phyloP scores from a whole-genome alignment of 2,888 invertebrate genomes.

The Tetheella fluctuosa region DNA sequence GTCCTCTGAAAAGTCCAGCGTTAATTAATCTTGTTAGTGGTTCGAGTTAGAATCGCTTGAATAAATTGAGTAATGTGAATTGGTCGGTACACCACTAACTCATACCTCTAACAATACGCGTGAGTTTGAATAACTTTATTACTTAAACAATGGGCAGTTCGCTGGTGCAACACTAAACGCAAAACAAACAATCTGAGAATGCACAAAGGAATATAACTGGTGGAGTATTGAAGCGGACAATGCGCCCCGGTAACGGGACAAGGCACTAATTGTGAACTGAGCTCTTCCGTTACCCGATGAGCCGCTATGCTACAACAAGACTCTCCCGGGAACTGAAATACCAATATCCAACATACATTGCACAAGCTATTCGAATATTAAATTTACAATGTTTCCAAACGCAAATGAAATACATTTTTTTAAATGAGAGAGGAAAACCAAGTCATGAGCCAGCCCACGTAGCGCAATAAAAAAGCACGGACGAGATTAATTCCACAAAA shows the following conservation, averaged over 20 bases:
- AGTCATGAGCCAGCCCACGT: slow-evolving; percentile 19
- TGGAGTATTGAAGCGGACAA: slow-evolving; percentile 73
- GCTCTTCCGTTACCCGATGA: slow-evolving; percentile 70
- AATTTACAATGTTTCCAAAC: neutral
- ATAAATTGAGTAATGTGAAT: slow-evolving; percentile 1
- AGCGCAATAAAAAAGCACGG: slow-evolving; percentile 38
- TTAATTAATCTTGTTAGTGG: neutral
- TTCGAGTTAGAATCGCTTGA: neutral
- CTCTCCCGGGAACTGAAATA: slow-evolving; percentile 47
- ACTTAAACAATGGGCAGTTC: slow-evolving; percentile 50
- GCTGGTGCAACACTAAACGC: slow-evolving; percentile 54
- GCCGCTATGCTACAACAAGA: slow-evolving; percentile 30
- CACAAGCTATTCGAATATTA: neutral
- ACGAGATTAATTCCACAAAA: slow-evolving; percentile 52
- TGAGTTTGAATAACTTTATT: slow-evolving; percentile 35
- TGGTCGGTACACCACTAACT: slow-evolving; percentile 11
- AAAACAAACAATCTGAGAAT: slow-evolving; percentile 68
- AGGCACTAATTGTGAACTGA: slow-evolving; percentile 76
- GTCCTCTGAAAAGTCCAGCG: slow-evolving; percentile 7
- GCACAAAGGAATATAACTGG: slow-evolving; percentile 74
- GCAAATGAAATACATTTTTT: slow-evolving; percentile 34
- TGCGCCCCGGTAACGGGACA: slow-evolving; percentile 74
- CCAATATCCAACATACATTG: slow-evolving; percentile 18
- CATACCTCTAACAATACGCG: slow-evolving; percentile 24
- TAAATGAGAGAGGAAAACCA: neutral